Conservation (phyloP, 1,140 invertebrate species). For the Euura lappo region DNA sequence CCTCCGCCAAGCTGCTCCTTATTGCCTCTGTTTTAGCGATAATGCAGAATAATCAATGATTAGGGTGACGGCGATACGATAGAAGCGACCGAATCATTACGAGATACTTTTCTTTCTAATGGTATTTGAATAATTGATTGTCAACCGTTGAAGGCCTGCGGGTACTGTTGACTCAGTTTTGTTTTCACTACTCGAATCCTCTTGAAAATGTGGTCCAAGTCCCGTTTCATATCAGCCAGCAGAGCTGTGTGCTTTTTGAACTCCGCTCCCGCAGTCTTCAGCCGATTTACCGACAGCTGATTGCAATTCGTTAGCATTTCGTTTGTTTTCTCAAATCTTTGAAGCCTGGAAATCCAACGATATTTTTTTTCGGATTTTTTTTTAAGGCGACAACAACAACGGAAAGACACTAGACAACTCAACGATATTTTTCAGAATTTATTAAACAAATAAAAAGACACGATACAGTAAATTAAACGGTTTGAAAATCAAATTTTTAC, state of each 20-base stretch:
- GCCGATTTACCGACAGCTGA: conserved; percentile 79
- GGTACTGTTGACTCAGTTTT: conserved; percentile 85
- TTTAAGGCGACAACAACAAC: conserved; percentile 16
- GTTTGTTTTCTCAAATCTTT: conserved; percentile 96
- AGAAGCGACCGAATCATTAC: too few species aligned
- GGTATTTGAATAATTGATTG: too few species aligned
- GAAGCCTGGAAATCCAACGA: conserved; percentile 73
- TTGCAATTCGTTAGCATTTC: conserved; percentile 97
- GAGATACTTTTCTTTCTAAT: background rate
- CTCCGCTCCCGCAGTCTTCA: conserved; percentile 81
- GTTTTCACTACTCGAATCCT: conserved; percentile 79
- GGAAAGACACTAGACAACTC: background rate
- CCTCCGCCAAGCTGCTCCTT: conserved; percentile 68
- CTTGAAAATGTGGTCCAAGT: conserved; percentile 80
- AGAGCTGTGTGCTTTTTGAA: conserved; percentile 90
- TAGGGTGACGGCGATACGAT: too few species aligned
- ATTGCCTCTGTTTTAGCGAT: conserved; percentile 61
- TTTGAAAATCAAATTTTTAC: background rate
- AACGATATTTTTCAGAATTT: too few species aligned
- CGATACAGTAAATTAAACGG: too few species aligned
- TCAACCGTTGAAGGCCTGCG: conserved; percentile 77
- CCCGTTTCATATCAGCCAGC: conserved; percentile 78
- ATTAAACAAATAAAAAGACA: too few species aligned
- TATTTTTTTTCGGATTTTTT: conserved; percentile 20
- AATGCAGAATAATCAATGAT: too few species aligned